These are phyloP conservation scores for Marasmarcha lunaedactyla DNA, from an alignment of 2,888 invertebrate genomes.

Conservation along the genomic window DNA sequence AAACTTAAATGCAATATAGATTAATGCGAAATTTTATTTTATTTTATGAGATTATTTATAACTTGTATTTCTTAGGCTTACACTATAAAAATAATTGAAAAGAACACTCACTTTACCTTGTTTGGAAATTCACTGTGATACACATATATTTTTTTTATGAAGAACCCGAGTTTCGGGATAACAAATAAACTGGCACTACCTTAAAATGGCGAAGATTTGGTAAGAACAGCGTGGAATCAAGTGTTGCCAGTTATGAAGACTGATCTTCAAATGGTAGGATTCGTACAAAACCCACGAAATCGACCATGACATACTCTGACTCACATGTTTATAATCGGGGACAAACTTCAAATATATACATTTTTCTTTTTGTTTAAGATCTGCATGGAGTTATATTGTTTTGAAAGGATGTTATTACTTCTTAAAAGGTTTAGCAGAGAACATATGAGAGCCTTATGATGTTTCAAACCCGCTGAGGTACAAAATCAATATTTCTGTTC, in stretches of 20 bases:
- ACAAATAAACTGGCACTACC: too few species aligned
- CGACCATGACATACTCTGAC: constrained; percentile 2
- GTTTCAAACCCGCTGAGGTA: constrained; percentile 1
- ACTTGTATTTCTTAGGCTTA: not conserved
- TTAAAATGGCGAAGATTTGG: constrained; percentile 2
- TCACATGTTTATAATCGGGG: not conserved
- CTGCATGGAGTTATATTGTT: constrained; percentile 1
- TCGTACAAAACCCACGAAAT: constrained; percentile 1
- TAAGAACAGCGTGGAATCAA: constrained; percentile 1
- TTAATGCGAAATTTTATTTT: too few species aligned
- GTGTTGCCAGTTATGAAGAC: constrained; percentile 2
- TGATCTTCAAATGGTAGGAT: constrained; percentile 1
- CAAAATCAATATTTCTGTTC: not conserved
- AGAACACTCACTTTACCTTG: constrained; percentile 7
- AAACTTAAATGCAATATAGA: too few species aligned
- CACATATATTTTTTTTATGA: constrained; percentile 5
- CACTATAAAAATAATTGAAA: constrained; percentile 4
- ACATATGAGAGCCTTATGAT: constrained; percentile 2
- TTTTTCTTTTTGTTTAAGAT: not conserved
- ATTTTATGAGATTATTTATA: too few species aligned
- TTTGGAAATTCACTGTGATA: constrained; percentile 7
- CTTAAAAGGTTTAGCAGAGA: constrained; percentile 1
- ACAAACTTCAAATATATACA: not conserved
- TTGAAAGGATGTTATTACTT: not conserved
- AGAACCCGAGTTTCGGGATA: constrained; percentile 3